A percentile compares a stretch with the other conserved stretches of the same genome.
Evolutionary conservation across 2,888 invertebrate genomes (phyloP).

Genomic region (Cephus pygmeus): DNA sequence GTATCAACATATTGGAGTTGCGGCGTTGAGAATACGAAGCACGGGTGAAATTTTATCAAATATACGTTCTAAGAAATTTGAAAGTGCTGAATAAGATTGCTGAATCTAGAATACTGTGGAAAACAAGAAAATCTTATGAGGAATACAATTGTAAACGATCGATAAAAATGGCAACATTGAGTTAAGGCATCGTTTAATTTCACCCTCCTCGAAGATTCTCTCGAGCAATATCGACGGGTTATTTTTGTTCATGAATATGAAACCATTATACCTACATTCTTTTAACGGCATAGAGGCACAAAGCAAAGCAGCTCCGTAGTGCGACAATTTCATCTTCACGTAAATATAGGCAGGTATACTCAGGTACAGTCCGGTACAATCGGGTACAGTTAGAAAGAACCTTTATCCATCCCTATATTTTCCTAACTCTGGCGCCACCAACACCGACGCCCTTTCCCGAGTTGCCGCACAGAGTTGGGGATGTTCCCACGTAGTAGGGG

Average conservation of each 20-base stretch:
- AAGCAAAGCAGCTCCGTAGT: conserved; percentile 58
- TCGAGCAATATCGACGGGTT: neutral
- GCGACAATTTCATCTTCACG: conserved; percentile 54
- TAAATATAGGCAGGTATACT: no score
- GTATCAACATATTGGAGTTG: no score
- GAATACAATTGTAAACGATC: neutral
- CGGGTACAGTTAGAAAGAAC: conserved; percentile 33
- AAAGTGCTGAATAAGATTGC: no score
- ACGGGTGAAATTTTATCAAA: no score
- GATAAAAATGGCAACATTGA: neutral
- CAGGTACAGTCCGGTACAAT: conserved; percentile 5
- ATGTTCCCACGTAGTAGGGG: conserved; percentile 12
- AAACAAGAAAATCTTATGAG: no score
- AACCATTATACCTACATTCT: no score
- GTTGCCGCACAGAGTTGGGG: conserved; percentile 10
- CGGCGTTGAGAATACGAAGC: no score
- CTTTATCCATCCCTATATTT: conserved; percentile 58
- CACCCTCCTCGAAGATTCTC: neutral
- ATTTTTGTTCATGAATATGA: no score
- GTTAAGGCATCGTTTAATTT: neutral
- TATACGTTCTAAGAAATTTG: no score
- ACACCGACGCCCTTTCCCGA: conserved; percentile 31
- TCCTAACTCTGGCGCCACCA: conserved; percentile 46
- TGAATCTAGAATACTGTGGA: no score
- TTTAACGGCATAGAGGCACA: conserved; percentile 26